Evolutionary conservation across 2,113 vertebrate genomes (phyloP).

Genomic region (Chaetodon trifascialis): DNA sequence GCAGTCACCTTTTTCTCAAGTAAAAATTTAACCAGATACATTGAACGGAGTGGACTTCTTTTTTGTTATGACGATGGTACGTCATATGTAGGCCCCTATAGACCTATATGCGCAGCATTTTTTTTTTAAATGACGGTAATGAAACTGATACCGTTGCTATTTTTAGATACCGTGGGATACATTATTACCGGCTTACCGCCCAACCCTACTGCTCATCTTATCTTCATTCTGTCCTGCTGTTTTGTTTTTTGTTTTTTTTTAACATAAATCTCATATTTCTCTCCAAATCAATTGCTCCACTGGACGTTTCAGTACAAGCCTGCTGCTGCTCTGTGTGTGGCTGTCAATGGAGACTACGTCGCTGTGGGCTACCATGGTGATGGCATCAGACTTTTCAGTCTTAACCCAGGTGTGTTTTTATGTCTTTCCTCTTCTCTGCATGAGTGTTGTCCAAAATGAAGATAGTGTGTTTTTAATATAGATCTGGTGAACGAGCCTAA

Average conservation of each 20-base stretch:
- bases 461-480: not conserved
- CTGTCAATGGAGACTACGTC: conserved; percentile 72
- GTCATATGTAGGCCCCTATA: too few relatives aligned
- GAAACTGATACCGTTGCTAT: too few relatives aligned
- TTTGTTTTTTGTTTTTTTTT: too few relatives aligned
- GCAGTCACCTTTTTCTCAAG: too few relatives aligned
- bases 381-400: conserved; percentile 83
- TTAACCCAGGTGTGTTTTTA: conserved; percentile 80
- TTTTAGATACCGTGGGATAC: too few relatives aligned
- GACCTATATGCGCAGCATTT: too few relatives aligned
- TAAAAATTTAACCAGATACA: too few relatives aligned
- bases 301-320: conserved; percentile 37
- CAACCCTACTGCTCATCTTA: not conserved
- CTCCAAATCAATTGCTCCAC: not conserved
- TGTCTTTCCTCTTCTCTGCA: not conserved
- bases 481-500: not conserved
- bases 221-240: not conserved
- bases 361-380: conserved; percentile 87
- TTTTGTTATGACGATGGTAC: too few relatives aligned
- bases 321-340: conserved; percentile 87
- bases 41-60: too few relatives aligned
- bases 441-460: not conserved
- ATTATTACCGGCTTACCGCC: too few relatives aligned
- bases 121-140: too few relatives aligned
- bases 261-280: not conserved